Evolutionary conservation across 2,113 vertebrate genomes (phyloP).

Genomic region (Phocoena phocoena): DNA sequence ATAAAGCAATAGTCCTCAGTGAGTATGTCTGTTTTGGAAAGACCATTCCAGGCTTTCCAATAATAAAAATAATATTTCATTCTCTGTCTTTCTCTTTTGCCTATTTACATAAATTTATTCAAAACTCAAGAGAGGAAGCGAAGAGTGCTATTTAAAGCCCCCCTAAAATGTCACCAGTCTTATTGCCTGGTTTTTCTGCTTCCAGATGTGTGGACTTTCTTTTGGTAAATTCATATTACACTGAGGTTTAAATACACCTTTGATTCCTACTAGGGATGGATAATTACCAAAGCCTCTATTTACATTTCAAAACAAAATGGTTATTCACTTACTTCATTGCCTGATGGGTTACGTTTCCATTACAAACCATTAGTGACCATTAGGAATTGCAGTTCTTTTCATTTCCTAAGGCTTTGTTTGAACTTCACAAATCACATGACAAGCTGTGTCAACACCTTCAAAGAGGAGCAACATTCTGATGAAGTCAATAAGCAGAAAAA

Average conservation of each 20-base stretch:
- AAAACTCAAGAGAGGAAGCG: not conserved
- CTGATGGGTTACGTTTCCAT: not conserved
- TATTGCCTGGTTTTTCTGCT: not conserved
- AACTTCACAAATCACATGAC: not conserved
- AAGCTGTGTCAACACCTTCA: not conserved
- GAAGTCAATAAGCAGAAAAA: not conserved
- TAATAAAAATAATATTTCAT: not conserved
- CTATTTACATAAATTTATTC: not conserved
- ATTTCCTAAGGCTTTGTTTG: not conserved
- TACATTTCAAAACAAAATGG: constrained; percentile 20
- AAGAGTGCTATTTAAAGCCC: not conserved
- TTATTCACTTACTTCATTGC: constrained; percentile 6
- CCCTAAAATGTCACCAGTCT: not conserved
- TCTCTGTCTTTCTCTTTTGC: not conserved
- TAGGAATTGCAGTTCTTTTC: not conserved
- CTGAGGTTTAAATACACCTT: not conserved
- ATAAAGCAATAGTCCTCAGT: not conserved
- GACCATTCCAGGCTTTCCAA: not conserved
- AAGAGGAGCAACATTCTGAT: not conserved
- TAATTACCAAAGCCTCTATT: not conserved
- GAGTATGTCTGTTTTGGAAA: not conserved
- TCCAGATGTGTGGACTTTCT: not conserved
- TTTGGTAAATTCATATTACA: not conserved
- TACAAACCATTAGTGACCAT: not conserved
- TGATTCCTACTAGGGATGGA: not conserved